Evolutionary conservation across 2,113 vertebrate genomes (phyloP), one percentile per base, ranked within the genome.

Genomic region (Seriola rivoliana): DNA sequence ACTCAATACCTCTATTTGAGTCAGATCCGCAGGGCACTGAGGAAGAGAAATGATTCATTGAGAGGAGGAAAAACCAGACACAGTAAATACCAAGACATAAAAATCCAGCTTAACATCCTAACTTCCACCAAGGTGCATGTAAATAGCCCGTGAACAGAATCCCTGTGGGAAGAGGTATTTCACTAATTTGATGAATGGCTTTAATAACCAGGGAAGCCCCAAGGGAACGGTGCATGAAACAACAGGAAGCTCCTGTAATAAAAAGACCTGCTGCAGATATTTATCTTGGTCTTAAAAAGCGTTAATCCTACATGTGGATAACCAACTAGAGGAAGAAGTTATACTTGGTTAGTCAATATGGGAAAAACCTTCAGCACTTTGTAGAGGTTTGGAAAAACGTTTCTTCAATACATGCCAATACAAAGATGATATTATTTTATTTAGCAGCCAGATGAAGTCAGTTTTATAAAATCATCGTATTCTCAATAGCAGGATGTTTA

Each of bases 131-230:
- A 82, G 85, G 75, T 88, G 81, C 88, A 85, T 75, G 82, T 71
- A 89, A 90, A 89, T 74, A 81, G 64, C 58, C 82, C 0, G 11
- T 72, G 71, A 79, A 86, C 21, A 76, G 72, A 81, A 64, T 63
- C 48, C 75, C 74, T 67, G 25, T 59, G 63, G 46, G 80, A 85
- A 25, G 40, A 80, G 77, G 73, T 74, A 64, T 81, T 89, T 87
- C 81, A 63, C 87, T 88, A 84, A 90, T 85, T 84, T 93, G 90
- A 93, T 91, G 75, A 88, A 93, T 91, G 84, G 63, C 72, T 93
- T 90, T 90, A 91, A 93, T 93, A 92, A 89, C 84, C 55, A 54
- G 50, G 50, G 68, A 70, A 52, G 68, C 60, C 85, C 72, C 44
- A 16, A 75, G 71, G 69, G 72, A 82, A 75, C 8, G 0, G 16